Base-by-base conservation (phyloP, 2,113 vertebrate species). In the Tetrao urogallus region DNA sequence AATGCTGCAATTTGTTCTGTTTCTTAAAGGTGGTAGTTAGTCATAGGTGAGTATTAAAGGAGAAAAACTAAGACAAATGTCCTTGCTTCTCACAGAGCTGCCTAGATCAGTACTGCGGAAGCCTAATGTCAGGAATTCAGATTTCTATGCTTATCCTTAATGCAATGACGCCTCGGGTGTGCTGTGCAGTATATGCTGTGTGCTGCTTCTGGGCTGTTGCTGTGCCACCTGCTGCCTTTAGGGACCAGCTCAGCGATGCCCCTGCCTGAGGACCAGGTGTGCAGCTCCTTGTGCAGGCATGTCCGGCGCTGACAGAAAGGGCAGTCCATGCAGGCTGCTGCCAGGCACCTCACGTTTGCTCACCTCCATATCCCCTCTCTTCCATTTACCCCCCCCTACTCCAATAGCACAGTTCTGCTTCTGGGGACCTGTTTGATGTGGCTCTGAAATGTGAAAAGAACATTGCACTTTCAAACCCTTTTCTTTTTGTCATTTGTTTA, bases 311-410 rank as follows among this genome's bases (percentile, higher is more conserved):
- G 60, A 32, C 2, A 5, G 90, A 79, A 82, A 95, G 92, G 97
- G 96, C 88, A 96, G 82, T 54, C 48, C 18, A 5, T 56, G 69
- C 89, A 63, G 56, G 65, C 90, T 93, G 76, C 67, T 87, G 83
- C 63, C n/a, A 27, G 52, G 38, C 69, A 86, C 74, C 96, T 97
- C n/a, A 91, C 32, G 36, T 75, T 47, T 24, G 1, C 85, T 91
- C 84, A 22, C 24, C 32, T 40, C 78, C n/a, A 2, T 2, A 1
- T 52, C 74, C 90, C 88, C 74, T 90, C 50, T 47, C 8, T 82
- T 90, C 89, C 88, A 88, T 96, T 96, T 96, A 96, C 97, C 95
- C 89, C 86, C 95, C 92, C 95, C 72, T 38, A 27, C 52, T 61
- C 95, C 90, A 64, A 75, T 27, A 80, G 87, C 89, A 69, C 30